These are phyloP conservation scores for Lepeophtheirus nordmannii DNA, from an alignment of 2,888 invertebrate species.

Conservation along the genomic window DNA sequence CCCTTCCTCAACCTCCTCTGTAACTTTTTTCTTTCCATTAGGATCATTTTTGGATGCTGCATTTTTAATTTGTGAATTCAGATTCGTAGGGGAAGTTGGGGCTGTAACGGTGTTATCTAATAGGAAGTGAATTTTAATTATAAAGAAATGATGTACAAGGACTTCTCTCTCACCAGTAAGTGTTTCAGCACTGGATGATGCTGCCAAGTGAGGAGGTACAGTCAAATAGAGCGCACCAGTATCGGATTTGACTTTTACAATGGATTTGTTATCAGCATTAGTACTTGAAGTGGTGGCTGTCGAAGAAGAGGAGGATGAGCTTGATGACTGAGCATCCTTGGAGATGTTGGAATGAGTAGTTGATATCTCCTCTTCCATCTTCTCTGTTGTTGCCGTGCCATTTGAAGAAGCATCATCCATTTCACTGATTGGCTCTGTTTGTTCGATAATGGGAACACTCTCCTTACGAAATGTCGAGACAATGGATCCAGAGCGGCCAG, in stretches of 20 bases:
- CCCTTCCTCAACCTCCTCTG: neutral
- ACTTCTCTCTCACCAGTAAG: constrained; percentile 49
- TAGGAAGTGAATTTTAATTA: neutral
- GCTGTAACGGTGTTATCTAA: constrained; percentile 40
- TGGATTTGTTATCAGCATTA: neutral
- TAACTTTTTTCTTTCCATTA: neutral
- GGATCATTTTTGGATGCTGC: constrained; percentile 42
- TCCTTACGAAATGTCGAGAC: constrained; percentile 19
- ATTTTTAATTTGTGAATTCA: constrained; percentile 49
- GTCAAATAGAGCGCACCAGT: constrained; percentile 37
- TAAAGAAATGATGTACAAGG: no score
- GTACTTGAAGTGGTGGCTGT: constrained; percentile 14
- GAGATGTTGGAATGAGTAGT: neutral
- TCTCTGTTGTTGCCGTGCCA: neutral
- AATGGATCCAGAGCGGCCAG: constrained; percentile 18
- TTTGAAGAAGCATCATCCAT: constrained; percentile 12
- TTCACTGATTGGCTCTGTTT: constrained; percentile 21
- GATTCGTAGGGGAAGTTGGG: constrained; percentile 55
- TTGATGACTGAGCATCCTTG: neutral
- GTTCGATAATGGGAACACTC: constrained; percentile 19
- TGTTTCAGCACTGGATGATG: constrained; percentile 60
- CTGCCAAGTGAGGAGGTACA: constrained; percentile 50
- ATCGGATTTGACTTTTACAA: neutral
- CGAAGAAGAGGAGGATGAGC: neutral
- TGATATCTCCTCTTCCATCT: neutral